Conservation (phyloP, 2,797 vertebrate genomes). For the Ctenopoma multispine region DNA sequence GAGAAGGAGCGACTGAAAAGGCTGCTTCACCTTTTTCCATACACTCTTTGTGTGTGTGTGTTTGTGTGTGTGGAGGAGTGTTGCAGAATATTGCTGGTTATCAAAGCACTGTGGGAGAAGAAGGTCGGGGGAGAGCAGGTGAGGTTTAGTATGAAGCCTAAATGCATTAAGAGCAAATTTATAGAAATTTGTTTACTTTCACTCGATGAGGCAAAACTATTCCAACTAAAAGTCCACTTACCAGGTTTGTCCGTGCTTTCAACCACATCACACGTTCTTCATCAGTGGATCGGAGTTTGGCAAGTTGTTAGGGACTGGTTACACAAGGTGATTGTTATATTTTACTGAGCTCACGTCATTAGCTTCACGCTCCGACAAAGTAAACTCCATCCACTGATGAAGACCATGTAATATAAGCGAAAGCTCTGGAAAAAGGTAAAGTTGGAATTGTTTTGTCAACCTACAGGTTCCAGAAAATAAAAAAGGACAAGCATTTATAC, state of each 20-base stretch:
- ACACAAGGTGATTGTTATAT: not conserved
- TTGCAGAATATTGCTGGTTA: not conserved
- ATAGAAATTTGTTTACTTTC: not conserved
- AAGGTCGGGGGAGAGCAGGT: not conserved
- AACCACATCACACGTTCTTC: not conserved
- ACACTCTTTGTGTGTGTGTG: conserved; percentile 6
- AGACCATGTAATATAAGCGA: not conserved
- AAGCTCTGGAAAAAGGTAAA: too few species aligned
- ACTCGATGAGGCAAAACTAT: too few species aligned
- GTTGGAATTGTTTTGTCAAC: too few species aligned
- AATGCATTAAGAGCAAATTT: conserved; percentile 28
- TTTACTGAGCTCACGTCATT: not conserved
- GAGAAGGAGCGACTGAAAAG: conserved; percentile 5
- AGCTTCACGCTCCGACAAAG: too few species aligned
- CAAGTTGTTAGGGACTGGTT: not conserved
- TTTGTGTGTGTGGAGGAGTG: not conserved
- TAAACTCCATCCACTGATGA: not conserved
- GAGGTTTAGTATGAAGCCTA: not conserved
- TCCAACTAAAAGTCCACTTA: not conserved
- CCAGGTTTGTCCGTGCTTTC: not conserved
- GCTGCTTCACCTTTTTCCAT: conserved; percentile 54
- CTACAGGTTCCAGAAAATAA: too few species aligned
- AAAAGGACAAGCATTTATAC: too few species aligned
- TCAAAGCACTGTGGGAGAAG: conserved; percentile 16
- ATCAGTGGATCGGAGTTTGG: not conserved